phyloP scores from a whole-genome alignment of 2,113 vertebrate genomes.

The Romanogobio albipinnatus region DNA sequence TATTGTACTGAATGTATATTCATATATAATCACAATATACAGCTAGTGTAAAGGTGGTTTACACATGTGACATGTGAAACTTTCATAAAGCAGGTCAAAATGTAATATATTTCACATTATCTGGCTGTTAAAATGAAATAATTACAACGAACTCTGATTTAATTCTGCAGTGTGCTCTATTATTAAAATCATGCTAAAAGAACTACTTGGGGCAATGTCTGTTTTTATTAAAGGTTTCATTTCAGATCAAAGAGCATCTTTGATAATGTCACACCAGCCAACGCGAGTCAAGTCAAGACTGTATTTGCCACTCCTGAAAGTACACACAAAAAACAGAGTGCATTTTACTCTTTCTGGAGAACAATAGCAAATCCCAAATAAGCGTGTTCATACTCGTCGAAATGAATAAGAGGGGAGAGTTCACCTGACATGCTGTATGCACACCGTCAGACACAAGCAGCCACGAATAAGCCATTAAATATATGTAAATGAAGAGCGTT shows the following conservation, averaged over 20 bases:
- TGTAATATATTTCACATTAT: background rate
- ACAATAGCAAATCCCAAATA: constrained; percentile 28
- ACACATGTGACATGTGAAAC: background rate
- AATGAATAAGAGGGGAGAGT: constrained; percentile 56
- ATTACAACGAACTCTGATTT: constrained; percentile 26
- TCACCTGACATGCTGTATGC: constrained; percentile 95
- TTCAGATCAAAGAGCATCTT: constrained; percentile 28
- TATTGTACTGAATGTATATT: background rate
- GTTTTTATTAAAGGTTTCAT: constrained; percentile 41
- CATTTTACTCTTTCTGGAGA: constrained; percentile 23
- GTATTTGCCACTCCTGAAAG: constrained; percentile 28
- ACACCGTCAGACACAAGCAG: constrained; percentile 93
- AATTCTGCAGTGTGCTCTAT: background rate
- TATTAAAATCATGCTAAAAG: constrained; percentile 21
- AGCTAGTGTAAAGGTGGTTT: background rate
- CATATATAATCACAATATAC: background rate
- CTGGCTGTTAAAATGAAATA: background rate
- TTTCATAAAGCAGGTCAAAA: background rate
- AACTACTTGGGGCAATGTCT: constrained; percentile 23
- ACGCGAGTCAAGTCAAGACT: constrained; percentile 37
- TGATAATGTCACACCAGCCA: constrained; percentile 46
- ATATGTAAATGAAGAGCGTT: constrained; percentile 99
- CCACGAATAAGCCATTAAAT: constrained; percentile 99
- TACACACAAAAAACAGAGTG: background rate
- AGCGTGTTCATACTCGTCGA: background rate